A percentile compares a stretch with the other conserved stretches of the same genome.
Evolutionary conservation across 2,797 vertebrate species (phyloP).

Genomic region (Schizopygopsis pylzovi): DNA sequence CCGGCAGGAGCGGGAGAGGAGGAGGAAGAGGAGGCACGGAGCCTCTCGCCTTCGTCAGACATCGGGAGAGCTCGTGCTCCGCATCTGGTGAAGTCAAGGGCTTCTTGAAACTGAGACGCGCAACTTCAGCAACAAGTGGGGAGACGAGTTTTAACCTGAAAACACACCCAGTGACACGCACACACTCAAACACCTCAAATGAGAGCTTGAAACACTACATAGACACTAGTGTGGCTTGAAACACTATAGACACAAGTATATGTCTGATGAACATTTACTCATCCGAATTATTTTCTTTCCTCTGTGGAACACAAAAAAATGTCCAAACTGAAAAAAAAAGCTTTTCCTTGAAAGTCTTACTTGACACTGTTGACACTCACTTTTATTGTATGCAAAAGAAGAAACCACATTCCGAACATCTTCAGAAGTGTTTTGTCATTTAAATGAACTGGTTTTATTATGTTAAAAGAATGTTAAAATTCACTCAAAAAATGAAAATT

Average conservation of each 20-base stretch:
- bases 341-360: not conserved
- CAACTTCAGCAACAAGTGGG: slow-evolving; percentile 63
- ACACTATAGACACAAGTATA: not conserved
- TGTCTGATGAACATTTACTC: not conserved
- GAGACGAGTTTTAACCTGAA: slow-evolving; percentile 36
- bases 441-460: not conserved
- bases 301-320: not conserved
- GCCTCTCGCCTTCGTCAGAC: slow-evolving; percentile 74
- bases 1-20: slow-evolving; percentile 68
- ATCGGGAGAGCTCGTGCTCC: slow-evolving; percentile 62
- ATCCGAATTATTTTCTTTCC: not conserved
- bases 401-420: not conserved
- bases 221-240: not conserved
- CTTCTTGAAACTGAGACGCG: slow-evolving; percentile 41
- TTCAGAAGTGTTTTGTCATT: not conserved
- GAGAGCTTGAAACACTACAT: not conserved
- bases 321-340: not conserved
- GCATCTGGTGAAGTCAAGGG: slow-evolving; percentile 50
- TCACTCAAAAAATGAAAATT: not conserved
- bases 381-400: not conserved
- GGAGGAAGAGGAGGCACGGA: slow-evolving; percentile 69
- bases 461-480: not conserved
- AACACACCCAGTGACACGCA: not conserved
- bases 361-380: not conserved
- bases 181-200: not conserved